These are phyloP conservation scores for Clarias platycephalus DNA, from an alignment of 2,797 vertebrate genomes.

Conservation along the genomic window DNA sequence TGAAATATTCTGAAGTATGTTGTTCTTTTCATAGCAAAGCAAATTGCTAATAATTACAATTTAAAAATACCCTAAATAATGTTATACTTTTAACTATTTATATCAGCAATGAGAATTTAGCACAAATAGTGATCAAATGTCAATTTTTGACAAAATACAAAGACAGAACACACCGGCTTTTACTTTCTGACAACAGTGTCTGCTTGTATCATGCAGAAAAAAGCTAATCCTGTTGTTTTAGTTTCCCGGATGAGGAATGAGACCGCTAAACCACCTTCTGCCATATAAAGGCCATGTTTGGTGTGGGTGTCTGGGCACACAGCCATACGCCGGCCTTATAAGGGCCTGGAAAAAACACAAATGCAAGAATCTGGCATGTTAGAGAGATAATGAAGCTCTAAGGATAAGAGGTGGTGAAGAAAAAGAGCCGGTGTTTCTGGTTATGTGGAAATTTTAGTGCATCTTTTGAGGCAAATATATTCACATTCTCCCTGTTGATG, in stretches of 20 bases:
- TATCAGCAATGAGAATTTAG: background rate
- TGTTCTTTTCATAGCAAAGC: background rate
- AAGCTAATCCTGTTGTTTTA: constrained; percentile 44
- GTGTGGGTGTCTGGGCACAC: constrained; percentile 52
- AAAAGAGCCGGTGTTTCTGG: background rate
- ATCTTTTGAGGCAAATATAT: background rate
- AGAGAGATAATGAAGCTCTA: constrained; percentile 36
- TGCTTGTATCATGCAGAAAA: constrained; percentile 24
- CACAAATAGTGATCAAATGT: background rate
- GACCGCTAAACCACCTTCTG: constrained; percentile 41
- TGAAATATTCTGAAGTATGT: too few species aligned
- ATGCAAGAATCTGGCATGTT: constrained; percentile 44
- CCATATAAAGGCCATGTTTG: constrained; percentile 67
- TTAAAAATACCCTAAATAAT: background rate
- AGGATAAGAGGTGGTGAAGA: constrained; percentile 14
- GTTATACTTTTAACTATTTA: background rate
- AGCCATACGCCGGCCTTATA: constrained; percentile 64
- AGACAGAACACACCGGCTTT: background rate
- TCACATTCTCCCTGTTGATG: too few species aligned
- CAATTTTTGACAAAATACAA: background rate
- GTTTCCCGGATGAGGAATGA: constrained; percentile 48
- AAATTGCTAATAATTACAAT: background rate
- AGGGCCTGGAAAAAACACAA: constrained; percentile 52
- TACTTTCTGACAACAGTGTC: constrained; percentile 26
- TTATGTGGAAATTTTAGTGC: constrained; percentile 1